Conservation (phyloP, 2,888 invertebrate genomes). For the Spatulosminthurus flaviceps region DNA sequence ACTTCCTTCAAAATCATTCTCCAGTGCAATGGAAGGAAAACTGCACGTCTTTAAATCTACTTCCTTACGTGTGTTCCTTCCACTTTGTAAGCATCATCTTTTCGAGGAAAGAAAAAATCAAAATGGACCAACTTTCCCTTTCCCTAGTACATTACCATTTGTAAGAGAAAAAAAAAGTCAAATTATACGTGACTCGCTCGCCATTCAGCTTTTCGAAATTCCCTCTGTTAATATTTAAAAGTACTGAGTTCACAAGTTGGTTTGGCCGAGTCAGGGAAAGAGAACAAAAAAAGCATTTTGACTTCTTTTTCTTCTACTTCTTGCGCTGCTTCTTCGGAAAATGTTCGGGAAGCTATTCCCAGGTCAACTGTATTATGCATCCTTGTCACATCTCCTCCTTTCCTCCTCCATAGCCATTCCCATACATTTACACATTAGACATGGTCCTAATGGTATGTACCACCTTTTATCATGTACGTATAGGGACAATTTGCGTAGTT, state of each 20-base stretch:
- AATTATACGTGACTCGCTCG: conserved; percentile 25
- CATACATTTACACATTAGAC: conserved; percentile 11
- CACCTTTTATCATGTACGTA: neutral
- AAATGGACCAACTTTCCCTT: neutral
- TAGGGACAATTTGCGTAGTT: no score
- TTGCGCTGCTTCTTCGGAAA: neutral
- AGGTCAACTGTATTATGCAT: conserved; percentile 32
- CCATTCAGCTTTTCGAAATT: conserved; percentile 25
- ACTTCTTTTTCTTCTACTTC: neutral
- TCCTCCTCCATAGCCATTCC: neutral
- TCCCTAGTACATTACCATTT: conserved; percentile 31
- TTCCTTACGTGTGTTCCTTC: no score
- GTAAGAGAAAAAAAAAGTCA: neutral
- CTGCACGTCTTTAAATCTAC: no score
- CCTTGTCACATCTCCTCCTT: conserved; percentile 2
- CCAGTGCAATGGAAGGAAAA: no score
- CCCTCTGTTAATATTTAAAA: conserved; percentile 26
- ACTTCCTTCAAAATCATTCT: no score
- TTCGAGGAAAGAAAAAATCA: conserved; percentile 22
- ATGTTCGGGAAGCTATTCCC: conserved; percentile 30
- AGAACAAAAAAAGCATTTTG: no score
- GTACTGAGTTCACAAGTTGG: conserved; percentile 23
- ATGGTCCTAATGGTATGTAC: neutral
- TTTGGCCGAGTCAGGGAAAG: neutral
- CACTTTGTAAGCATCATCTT: no score